Base-by-base conservation (phyloP, 2,113 vertebrate species). In the Etia nguti region DNA sequence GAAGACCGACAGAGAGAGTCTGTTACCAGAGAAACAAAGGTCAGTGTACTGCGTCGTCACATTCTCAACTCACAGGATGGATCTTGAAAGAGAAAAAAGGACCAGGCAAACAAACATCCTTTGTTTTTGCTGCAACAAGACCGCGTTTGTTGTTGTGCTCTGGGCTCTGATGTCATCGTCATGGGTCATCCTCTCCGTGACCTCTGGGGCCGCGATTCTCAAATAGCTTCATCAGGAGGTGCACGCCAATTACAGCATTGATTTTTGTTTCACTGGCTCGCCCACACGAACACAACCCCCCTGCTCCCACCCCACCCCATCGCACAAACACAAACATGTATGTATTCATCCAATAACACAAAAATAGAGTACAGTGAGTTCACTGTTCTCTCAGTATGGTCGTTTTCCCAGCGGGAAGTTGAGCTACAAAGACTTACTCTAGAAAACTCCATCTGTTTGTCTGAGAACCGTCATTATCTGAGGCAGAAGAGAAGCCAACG, bases 11-110 rank as follows among this genome's bases (percentile, higher is more conserved):
- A 95, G 92, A 94, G 94, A 90, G 55, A 68, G 81, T 94, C 93
- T 96, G 94, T 96, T 94, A 92, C 81, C 83, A 54, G 52, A 80
- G 89, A 92, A 94, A 96, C 92, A 95, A 95, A 95, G 93, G 93
- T 93, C 93, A 89, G 92, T 94, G 93, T 91, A 90, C 82, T 89
- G 87, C 93, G 90, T 90, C 91, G 89, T 94, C 92, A 94, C 90
- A 93, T 92, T 93, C 92, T 90, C 88, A 87, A 90, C 92, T 93
- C 92, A 86, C 89, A 95, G 92, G 92, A 93, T 54, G 26, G 89
- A 91, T 88, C 87, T 60, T 92, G 86, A 90, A 88, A 91, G 75
- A 80, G 82, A 54, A 86, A 83, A 86, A 86, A 82, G 59, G 75
- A 81, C 22, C 59, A 6, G 12, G 36, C 38, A 89, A 91, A 96